Evolutionary conservation across 2,113 vertebrate species (phyloP), one percentile per base, ranked within the genome.

Genomic region (Myiopsitta monachus): DNA sequence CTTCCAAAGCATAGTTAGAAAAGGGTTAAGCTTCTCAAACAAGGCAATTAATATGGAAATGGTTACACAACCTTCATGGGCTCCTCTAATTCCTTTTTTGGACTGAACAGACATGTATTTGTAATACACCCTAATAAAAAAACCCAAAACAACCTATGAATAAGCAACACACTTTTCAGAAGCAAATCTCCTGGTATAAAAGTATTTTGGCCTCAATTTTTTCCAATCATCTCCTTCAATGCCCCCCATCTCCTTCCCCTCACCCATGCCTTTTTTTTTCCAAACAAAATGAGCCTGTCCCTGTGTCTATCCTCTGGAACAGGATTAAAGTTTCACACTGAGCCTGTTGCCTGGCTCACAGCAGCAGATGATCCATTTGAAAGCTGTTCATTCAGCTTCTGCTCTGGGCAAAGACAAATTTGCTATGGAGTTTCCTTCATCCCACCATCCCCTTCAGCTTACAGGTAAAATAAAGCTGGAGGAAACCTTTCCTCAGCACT

Each of bases 201-300:
- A 73, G n/a, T 22, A 72, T 73, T 72, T 39, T 11, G 17, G 49
- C 31, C 15, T 69, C 24, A 76, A 2, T 19, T 87, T 77, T 87
- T 83, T 91, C 70, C 88, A 46, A 31, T 76, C 18, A 38, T 69
- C 19, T 41, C 9, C n/a, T 59, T 59, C 57, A 59, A 16, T 85
- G 81, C 3, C 49, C 81, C 47, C 51, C 44, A 0, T 57, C 78
- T 66, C 69, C 55, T 73, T 75, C 55, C 83, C 54, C 59, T 83
- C 86, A 78, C 80, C 62, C 66, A 81, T 0, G 1, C 49, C 30
- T 81, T 51, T 43, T 75, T 75, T 95, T 92, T 76, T 36, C 22
- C 91, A 92, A 80, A 94, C n/a, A 86, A 70, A 93, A 88, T n/a
- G 31, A 88, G 54, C 36, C 66, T 91, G 83, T 61, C 74, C 61